phyloP scores from a whole-genome alignment of 2,113 vertebrate genomes.

The Phaethornis superciliosus region DNA sequence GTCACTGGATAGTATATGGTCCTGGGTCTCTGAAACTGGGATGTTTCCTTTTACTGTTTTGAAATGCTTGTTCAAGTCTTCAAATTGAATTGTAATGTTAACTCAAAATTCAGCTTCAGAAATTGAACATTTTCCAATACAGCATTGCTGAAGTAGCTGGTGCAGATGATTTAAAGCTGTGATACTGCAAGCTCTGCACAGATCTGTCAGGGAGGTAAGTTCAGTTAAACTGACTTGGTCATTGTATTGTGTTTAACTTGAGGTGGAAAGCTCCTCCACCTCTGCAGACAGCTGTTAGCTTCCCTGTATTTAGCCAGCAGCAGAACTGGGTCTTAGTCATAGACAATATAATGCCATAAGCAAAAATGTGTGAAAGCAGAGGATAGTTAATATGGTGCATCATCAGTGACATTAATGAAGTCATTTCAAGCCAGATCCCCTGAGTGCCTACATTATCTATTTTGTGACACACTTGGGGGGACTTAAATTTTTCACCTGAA shows the following conservation, averaged over 20 bases:
- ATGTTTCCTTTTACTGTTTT: neutral
- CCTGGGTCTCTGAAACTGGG: neutral
- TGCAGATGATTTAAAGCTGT: neutral
- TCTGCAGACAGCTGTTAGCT: neutral
- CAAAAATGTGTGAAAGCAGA: neutral
- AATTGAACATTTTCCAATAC: neutral
- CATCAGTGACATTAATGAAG: neutral
- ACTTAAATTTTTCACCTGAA: neutral
- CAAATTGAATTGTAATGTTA: neutral
- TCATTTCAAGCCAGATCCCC: neutral
- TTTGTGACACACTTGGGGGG: neutral
- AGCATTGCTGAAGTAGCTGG: neutral
- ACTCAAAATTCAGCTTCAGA: neutral
- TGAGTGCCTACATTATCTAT: neutral
- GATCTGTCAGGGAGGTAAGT: neutral
- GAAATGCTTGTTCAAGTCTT: neutral
- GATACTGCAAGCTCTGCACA: neutral
- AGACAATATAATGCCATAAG: neutral
- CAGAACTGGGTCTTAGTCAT: neutral
- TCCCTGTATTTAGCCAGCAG: neutral
- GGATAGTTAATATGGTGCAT: neutral
- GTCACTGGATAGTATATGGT: neutral
- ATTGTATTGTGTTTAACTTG: neutral
- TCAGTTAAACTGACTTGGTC: neutral
- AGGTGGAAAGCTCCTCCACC: neutral